Percentiles rank a stretch among this genome's conserved stretches.
These are phyloP conservation scores for Sebastes cheni DNA, from an alignment of 2,797 vertebrate species.

Conservation along the genomic window DNA sequence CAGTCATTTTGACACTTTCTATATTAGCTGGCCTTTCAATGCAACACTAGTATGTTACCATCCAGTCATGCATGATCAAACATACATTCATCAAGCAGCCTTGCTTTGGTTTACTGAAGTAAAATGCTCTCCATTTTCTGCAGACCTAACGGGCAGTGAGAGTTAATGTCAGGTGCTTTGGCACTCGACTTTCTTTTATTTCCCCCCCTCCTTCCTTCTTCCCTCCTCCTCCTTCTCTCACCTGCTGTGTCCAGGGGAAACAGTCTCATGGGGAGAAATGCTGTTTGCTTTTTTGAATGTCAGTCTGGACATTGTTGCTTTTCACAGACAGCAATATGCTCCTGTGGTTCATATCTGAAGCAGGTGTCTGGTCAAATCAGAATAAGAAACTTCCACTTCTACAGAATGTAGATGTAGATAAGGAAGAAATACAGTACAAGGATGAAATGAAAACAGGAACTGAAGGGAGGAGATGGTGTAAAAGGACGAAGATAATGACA, in stretches of 20 bases:
- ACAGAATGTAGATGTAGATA: not conserved
- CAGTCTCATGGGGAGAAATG: not conserved
- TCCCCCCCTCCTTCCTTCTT: no score
- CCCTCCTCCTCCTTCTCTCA: not conserved
- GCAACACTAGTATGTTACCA: not conserved
- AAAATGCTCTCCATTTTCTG: not conserved
- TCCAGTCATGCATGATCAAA: constrained; percentile 2
- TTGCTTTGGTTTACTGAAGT: not conserved
- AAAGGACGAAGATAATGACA: not conserved
- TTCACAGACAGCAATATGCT: not conserved
- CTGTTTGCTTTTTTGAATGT: constrained; percentile 13
- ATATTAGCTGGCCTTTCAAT: not conserved
- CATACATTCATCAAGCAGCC: constrained; percentile 4
- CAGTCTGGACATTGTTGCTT: not conserved
- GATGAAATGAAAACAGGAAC: no score
- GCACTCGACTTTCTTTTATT: not conserved
- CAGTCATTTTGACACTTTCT: not conserved
- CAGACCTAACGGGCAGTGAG: constrained; percentile 7
- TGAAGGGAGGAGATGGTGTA: not conserved
- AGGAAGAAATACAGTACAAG: not conserved
- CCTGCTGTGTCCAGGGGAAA: constrained; percentile 6
- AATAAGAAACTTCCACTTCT: not conserved
- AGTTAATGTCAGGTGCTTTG: constrained; percentile 21
- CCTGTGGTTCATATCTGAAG: not conserved
- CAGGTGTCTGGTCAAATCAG: not conserved